phyloP scores from a whole-genome alignment of 2,888 invertebrate species.

The Lordiphosa andalusiaca region DNA sequence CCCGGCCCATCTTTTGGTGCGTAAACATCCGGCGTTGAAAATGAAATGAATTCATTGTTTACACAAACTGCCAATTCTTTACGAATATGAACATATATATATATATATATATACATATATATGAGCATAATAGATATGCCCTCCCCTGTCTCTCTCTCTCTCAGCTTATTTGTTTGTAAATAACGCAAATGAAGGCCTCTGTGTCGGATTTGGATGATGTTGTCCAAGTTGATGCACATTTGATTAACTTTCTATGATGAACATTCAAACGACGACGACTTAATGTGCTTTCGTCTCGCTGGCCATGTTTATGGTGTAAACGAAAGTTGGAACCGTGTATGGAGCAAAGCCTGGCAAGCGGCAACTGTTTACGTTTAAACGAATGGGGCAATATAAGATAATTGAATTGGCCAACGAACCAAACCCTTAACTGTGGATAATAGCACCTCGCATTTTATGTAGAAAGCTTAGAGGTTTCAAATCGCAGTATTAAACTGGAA shows the following conservation, averaged over 20 bases:
- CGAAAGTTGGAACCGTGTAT: constrained; percentile 26
- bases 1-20: too few relatives aligned
- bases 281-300: constrained; percentile 58
- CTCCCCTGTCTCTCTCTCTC: background rate
- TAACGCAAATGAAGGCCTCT: constrained; percentile 50
- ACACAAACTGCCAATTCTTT: constrained; percentile 26
- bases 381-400: too few relatives aligned
- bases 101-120: constrained; percentile 22
- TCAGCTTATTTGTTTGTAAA: constrained; percentile 48
- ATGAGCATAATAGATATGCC: constrained; percentile 6
- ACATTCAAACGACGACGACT: constrained; percentile 33
- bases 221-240: constrained; percentile 26
- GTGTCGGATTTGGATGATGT: constrained; percentile 24
- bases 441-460: too few relatives aligned
- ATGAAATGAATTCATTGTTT: constrained; percentile 68
- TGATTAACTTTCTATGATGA: constrained; percentile 35
- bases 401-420: too few relatives aligned
- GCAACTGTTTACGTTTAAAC: too few relatives aligned
- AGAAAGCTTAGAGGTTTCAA: too few relatives aligned
- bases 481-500: too few relatives aligned
- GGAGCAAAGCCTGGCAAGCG: too few relatives aligned
- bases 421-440: too few relatives aligned
- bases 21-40: constrained; percentile 59
- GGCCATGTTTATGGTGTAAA: constrained; percentile 41
- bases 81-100: constrained; percentile 23